Evolutionary conservation across 1,140 invertebrate species (phyloP).

Genomic region (Pseudomyrmex gracilis): DNA sequence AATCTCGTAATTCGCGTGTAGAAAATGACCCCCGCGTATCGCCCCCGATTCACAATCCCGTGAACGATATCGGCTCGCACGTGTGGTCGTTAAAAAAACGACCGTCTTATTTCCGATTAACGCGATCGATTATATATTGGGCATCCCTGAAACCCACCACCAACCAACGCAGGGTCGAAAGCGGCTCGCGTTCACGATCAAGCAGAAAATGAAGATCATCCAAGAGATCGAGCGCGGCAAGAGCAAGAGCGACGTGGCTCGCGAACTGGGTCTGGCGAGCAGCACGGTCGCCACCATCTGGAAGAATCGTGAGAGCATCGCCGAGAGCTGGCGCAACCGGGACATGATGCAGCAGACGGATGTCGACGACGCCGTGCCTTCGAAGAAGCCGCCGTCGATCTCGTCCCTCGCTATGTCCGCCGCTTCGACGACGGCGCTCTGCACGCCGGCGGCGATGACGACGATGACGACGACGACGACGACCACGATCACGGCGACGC

Average conservation of each 20-base stretch:
- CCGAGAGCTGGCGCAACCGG: conserved; percentile 84
- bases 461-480: conserved; percentile 48
- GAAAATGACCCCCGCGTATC: conserved; percentile 47
- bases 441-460: conserved; percentile 46
- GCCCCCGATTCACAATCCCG: not conserved
- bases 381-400: conserved; percentile 54
- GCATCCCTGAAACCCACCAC: conserved; percentile 73
- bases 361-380: conserved; percentile 43
- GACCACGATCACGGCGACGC: conserved; percentile 44
- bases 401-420: conserved; percentile 41
- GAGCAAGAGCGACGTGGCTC: conserved; percentile 87
- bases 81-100: conserved; percentile 28
- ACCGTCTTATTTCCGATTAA: conserved; percentile 62
- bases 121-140: conserved; percentile 75
- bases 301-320: conserved; percentile 87
- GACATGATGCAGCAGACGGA: conserved; percentile 82
- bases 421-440: conserved; percentile 51
- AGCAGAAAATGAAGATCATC: conserved; percentile 88
- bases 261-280: conserved; percentile 87
- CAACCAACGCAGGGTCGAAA: conserved; percentile 86
- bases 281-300: conserved; percentile 87
- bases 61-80: conserved; percentile 26
- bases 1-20: not conserved
- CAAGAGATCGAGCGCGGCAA: conserved; percentile 87
- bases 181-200: conserved; percentile 87